A percentile compares a stretch with the other conserved stretches of the same genome.
These are phyloP conservation scores for Neoarius graeffei DNA, from an alignment of 2,113 vertebrate genomes.

Conservation along the genomic window DNA sequence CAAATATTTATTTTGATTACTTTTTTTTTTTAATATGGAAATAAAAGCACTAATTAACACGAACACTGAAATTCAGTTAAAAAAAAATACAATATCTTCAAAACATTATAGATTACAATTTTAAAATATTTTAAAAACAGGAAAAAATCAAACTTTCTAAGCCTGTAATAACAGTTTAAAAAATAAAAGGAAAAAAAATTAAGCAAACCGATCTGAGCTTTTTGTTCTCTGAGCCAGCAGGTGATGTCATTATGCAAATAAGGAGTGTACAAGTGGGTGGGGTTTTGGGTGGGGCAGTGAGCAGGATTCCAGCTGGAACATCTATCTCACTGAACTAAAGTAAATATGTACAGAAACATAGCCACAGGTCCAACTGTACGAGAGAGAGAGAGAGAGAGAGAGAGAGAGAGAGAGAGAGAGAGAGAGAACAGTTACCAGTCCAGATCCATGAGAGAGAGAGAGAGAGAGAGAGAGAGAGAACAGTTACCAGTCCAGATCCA, in stretches of 20 bases:
- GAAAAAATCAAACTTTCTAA: not conserved
- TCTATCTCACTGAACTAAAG: conserved; percentile 1
- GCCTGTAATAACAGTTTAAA: not conserved
- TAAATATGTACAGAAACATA: conserved; percentile 28
- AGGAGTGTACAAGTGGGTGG: not conserved
- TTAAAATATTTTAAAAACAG: not conserved
- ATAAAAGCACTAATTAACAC: not conserved
- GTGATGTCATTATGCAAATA: conserved; percentile 6
- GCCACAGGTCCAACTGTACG: not conserved
- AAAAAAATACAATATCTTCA: too few species aligned
- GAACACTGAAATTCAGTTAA: not conserved
- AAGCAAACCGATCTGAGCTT: too few species aligned
- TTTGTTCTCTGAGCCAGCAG: not conserved
- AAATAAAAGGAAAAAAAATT: not conserved
- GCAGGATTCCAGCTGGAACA: not conserved
- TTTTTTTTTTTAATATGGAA: not conserved
- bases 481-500: not conserved
- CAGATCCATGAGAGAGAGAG: not conserved
- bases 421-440: too few species aligned
- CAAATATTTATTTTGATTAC: not conserved
- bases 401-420: not conserved
- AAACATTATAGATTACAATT: too few species aligned
- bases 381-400: not conserved
- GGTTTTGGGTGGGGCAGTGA: not conserved
- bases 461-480: not conserved